Percentiles rank a stretch among this genome's conserved stretches.
Evolutionary conservation across 2,113 vertebrate genomes (phyloP).

Genomic region (Aplodontia rufa): DNA sequence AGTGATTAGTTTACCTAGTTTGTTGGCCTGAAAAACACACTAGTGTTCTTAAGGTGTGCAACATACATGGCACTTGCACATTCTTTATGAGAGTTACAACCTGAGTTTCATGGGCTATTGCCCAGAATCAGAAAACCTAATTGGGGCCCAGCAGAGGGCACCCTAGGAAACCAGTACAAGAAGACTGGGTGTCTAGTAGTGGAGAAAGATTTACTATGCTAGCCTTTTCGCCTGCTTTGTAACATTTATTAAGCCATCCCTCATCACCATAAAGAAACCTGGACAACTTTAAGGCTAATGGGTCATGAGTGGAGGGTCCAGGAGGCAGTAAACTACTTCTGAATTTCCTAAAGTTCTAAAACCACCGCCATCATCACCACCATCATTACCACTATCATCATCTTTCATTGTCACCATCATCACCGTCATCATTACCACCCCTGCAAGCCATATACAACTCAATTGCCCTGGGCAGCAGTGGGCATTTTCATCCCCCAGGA

Average conservation of each 20-base stretch:
- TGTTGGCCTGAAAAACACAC: background rate
- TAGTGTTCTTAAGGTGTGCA: background rate
- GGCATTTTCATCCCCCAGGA: background rate
- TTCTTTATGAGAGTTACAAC: background rate
- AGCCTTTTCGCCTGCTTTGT: background rate
- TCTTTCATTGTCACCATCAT: too few relatives aligned
- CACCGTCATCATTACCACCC: background rate
- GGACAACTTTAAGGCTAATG: background rate
- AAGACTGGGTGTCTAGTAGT: background rate
- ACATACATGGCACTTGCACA: background rate
- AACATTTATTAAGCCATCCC: background rate
- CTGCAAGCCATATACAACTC: background rate
- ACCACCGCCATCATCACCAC: background rate
- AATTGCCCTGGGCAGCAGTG: background rate
- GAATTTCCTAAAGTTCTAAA: background rate
- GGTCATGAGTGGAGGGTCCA: background rate
- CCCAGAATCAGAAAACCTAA: background rate
- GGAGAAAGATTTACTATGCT: background rate
- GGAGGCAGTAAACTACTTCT: background rate
- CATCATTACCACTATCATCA: too few relatives aligned
- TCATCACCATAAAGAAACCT: background rate
- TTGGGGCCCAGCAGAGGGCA: slow-evolving; percentile 60
- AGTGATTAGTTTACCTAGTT: background rate
- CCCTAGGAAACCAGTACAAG: slow-evolving; percentile 32
- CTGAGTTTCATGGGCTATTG: background rate